Base-by-base conservation (phyloP, 2,113 vertebrate genomes). In the Vicugna pacos region DNA sequence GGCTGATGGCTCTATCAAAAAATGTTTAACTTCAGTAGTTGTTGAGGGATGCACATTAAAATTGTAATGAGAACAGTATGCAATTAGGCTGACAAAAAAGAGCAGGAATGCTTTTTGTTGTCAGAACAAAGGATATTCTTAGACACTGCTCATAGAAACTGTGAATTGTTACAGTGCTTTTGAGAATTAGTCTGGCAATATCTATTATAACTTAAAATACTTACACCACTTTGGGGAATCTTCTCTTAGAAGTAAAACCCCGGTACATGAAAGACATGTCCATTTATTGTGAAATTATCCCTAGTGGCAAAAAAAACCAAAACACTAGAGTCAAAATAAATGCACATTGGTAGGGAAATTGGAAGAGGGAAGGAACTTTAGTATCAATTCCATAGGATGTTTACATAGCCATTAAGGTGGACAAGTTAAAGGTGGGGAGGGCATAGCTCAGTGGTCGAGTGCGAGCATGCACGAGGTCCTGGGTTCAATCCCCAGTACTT, bases 281-380 rank as follows among this genome's bases (percentile, higher is more conserved):
- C 10, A 48, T 93, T 86, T 76, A 70, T 58, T 89, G 22, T 60
- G 64, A 94, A 76, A 70, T 79, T 94, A 28, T 83, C 92, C 17
- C 46, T 42, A 73, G 46, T 89, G 52, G 50, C 52, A 89, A 79
- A 96, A 76, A 42, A 42, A 42, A 42, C 38, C 38, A 42, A 42
- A 50, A 70, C 46, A 88, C 15, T 75, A 72, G 46, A 56, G 48
- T 94, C 52, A 77, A 77, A 82, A 38, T 62, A 77, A 87, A 83
- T 92, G 9, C 52, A 19, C 56, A 46, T 70, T 14, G 52, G 7
- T 50, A 56, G 72, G 54, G 22, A 84, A 94, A 84, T 19, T 52
- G 32, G 24, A n/a, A 48, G 67, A 54, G 65, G 77, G 35, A 46
- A 77, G 81, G 16, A 42, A 73, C 56, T 91, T 52, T 15, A 48